phyloP scores from a whole-genome alignment of 2,797 vertebrate genomes.

The Sebastes itinus region DNA sequence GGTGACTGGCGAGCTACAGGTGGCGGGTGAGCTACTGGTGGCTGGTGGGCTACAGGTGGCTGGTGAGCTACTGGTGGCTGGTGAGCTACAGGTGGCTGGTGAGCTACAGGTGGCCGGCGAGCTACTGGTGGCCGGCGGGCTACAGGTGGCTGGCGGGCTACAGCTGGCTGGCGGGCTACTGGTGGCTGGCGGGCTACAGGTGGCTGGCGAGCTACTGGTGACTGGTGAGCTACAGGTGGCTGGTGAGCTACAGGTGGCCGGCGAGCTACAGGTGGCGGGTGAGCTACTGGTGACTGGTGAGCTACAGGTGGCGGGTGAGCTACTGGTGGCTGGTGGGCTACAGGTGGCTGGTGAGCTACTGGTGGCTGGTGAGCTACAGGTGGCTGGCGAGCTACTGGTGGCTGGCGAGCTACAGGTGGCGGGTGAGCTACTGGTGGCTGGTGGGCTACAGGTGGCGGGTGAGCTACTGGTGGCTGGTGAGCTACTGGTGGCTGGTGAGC shows the following conservation, averaged over 20 bases:
- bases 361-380: fast-evolving
- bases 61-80: fast-evolving
- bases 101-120: fast-evolving
- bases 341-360: fast-evolving
- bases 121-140: fast-evolving
- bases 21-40: no score
- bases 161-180: no score
- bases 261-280: fast-evolving
- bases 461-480: fast-evolving
- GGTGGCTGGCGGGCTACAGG: fast-evolving
- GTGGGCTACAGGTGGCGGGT: fast-evolving
- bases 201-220: fast-evolving
- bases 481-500: no score
- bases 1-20: no score
- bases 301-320: no score
- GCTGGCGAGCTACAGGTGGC: fast-evolving
- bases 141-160: fast-evolving
- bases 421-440: no score
- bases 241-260: fast-evolving
- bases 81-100: fast-evolving
- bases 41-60: no score
- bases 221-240: fast-evolving
- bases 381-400: no score
- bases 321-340: fast-evolving
- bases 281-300: no score